phyloP scores from a whole-genome alignment of 2,113 vertebrate genomes.

The Phylloscopus whistleri region DNA sequence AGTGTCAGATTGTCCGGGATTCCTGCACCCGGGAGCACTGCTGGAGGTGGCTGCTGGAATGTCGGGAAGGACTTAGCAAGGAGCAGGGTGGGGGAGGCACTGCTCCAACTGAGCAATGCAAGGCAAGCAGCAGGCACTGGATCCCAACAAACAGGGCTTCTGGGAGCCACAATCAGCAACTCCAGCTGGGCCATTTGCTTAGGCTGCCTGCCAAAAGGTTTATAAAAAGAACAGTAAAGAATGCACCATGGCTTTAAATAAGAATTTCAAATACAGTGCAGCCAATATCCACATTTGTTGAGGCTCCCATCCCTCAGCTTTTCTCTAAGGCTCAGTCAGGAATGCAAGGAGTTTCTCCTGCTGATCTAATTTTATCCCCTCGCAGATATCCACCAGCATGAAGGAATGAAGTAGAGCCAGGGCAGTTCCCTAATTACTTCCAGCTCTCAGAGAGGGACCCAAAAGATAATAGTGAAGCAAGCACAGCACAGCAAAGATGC shows the following conservation, averaged over 20 bases:
- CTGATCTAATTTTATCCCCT: constrained; percentile 47
- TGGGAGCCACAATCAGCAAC: constrained; percentile 29
- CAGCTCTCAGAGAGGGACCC: background rate
- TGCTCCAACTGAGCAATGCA: constrained; percentile 13
- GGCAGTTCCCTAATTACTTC: constrained; percentile 9
- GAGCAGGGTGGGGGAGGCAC: background rate
- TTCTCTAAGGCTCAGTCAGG: constrained; percentile 26
- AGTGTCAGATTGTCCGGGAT: background rate
- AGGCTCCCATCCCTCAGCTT: constrained; percentile 29
- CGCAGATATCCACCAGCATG: background rate
- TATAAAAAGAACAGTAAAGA: constrained; percentile 61
- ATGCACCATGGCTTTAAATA: constrained; percentile 46
- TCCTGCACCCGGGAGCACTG: background rate
- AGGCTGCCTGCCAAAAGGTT: constrained; percentile 46
- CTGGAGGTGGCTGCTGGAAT: background rate
- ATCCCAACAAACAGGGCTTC: constrained; percentile 31
- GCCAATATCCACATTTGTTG: constrained; percentile 52
- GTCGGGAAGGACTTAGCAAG: background rate
- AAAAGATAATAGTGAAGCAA: background rate
- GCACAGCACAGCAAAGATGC: background rate
- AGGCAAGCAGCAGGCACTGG: constrained; percentile 9
- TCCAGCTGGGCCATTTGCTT: constrained; percentile 63
- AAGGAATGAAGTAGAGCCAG: constrained; percentile 12
- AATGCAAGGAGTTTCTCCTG: constrained; percentile 30
- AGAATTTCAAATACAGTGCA: constrained; percentile 13